phyloP scores from a whole-genome alignment of 2,113 vertebrate species.

The Hystrix brachyura region DNA sequence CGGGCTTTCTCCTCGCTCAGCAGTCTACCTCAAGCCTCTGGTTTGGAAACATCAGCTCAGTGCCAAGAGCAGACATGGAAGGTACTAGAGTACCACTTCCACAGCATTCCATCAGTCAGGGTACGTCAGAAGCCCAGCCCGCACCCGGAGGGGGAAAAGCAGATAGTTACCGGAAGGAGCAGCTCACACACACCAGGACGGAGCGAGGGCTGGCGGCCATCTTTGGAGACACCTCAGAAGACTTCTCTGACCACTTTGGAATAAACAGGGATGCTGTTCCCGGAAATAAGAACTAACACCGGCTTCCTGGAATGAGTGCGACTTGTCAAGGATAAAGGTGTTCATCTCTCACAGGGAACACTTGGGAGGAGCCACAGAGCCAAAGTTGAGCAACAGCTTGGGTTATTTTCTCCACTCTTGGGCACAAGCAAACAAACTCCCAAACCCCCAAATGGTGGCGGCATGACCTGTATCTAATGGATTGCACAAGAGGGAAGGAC shows the following conservation, averaged over 20 bases:
- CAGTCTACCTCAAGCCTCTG: not conserved
- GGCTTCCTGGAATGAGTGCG: constrained; percentile 44
- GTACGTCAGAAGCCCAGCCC: not conserved
- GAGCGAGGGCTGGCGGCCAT: not conserved
- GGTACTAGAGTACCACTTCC: not conserved
- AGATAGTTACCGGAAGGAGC: not conserved
- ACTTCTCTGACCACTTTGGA: not conserved
- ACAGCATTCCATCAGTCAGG: not conserved
- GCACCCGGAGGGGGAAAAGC: not conserved
- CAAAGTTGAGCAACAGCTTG: not conserved
- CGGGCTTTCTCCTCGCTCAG: not conserved
- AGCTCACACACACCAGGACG: not conserved
- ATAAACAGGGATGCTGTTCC: not conserved
- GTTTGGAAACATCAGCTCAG: not conserved
- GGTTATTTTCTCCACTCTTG: constrained; percentile 55
- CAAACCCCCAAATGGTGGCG: not conserved
- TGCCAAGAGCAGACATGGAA: not conserved
- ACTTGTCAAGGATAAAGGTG: constrained; percentile 22
- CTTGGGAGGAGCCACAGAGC: not conserved
- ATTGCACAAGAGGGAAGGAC: not conserved
- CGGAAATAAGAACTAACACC: constrained; percentile 54
- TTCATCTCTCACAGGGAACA: not conserved
- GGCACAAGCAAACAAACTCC: constrained; percentile 47
- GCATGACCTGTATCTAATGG: not conserved
- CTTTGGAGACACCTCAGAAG: not conserved